Evolutionary conservation across 2,888 invertebrate species (phyloP).

Genomic region (Eugnorisma glareosa): DNA sequence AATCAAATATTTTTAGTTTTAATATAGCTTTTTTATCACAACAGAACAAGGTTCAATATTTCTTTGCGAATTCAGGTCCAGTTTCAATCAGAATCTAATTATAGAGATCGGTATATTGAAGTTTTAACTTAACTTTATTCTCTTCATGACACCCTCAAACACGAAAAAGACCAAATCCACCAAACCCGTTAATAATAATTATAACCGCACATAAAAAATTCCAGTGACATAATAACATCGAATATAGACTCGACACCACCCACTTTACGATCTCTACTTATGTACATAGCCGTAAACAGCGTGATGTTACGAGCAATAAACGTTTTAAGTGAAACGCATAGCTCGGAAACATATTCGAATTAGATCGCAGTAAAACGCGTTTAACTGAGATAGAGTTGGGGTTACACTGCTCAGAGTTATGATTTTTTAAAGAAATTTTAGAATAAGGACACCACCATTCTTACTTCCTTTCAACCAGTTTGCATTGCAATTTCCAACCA

Average conservation of each 20-base stretch:
- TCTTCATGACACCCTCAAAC: too few relatives aligned
- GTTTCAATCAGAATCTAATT: too few relatives aligned
- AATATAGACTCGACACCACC: conserved; percentile 43
- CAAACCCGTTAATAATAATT: conserved; percentile 5
- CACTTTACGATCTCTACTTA: conserved; percentile 61
- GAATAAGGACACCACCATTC: too few relatives aligned
- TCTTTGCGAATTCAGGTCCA: too few relatives aligned
- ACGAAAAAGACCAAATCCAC: not conserved
- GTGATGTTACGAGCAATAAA: conserved; percentile 64
- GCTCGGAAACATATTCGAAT: conserved; percentile 63
- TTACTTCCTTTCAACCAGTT: too few relatives aligned
- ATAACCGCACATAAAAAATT: conserved; percentile 33
- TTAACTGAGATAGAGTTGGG: conserved; percentile 35
- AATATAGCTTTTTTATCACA: too few relatives aligned
- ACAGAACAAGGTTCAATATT: too few relatives aligned
- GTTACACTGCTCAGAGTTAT: conserved; percentile 30
- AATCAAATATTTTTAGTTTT: too few relatives aligned
- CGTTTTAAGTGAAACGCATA: conserved; percentile 56
- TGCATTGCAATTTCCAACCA: too few relatives aligned
- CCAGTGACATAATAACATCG: conserved; percentile 31
- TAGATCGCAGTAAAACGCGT: conserved; percentile 57
- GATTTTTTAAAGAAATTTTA: too few relatives aligned
- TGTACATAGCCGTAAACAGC: conserved; percentile 58
- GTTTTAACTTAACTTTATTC: too few relatives aligned
- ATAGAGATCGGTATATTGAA: too few relatives aligned